A percentile compares a stretch with the other conserved stretches of the same genome.
phyloP scores from a whole-genome alignment of 2,113 vertebrate species.

The Syngnathus typhle region DNA sequence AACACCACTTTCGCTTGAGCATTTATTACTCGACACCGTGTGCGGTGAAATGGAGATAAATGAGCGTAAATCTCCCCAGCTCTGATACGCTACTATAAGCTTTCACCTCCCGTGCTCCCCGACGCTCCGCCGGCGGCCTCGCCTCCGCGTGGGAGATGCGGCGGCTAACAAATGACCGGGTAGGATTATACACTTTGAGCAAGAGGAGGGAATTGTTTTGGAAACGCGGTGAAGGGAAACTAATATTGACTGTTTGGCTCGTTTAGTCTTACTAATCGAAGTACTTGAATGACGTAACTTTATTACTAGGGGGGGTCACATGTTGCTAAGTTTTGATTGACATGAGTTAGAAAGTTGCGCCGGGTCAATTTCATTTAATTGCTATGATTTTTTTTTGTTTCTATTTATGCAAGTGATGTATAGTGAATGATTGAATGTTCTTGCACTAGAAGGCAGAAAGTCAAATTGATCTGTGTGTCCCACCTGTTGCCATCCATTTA shows the following conservation, averaged over 20 bases:
- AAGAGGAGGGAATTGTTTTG: conserved; percentile 42
- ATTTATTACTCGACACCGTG: conserved; percentile 65
- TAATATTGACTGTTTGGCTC: conserved; percentile 46
- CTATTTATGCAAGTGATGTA: too few relatives aligned
- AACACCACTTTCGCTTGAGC: conserved; percentile 71
- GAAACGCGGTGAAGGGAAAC: conserved; percentile 38
- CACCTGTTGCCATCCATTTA: too few relatives aligned
- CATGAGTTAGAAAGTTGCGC: background rate
- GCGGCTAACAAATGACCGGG: conserved; percentile 63
- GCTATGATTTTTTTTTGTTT: too few relatives aligned
- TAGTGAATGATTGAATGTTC: too few relatives aligned
- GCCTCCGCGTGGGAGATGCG: conserved; percentile 53
- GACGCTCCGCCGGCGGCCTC: conserved; percentile 45
- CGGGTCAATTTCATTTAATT: background rate
- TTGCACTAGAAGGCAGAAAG: too few relatives aligned
- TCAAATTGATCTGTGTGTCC: too few relatives aligned
- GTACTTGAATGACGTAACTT: background rate
- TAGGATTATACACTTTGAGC: conserved; percentile 59
- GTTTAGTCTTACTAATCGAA: conserved; percentile 10
- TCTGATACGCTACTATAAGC: conserved; percentile 61
- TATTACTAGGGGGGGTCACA: background rate
- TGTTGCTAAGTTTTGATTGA: background rate
- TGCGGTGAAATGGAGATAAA: conserved; percentile 73
- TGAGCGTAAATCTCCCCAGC: conserved; percentile 60
- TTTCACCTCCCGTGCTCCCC: conserved; percentile 58